These are phyloP conservation scores for Caenorhabditis sp. DNA, from an alignment of 2,888 invertebrate genomes.

Conservation along the genomic window DNA sequence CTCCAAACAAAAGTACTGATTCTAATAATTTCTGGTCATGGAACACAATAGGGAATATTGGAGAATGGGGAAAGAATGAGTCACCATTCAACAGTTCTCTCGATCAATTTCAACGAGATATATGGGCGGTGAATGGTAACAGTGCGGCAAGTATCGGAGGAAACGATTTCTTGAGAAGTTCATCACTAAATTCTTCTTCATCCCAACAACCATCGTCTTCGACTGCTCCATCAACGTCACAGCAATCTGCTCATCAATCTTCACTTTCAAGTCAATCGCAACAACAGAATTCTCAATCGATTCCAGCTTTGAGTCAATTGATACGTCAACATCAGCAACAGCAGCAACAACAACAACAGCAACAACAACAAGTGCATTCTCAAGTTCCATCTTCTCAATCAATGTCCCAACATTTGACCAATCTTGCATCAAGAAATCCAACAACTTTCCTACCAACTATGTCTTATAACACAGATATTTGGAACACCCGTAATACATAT, in stretches of 20 bases:
- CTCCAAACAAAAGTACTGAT: background rate
- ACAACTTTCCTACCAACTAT: background rate
- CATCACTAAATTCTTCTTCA: background rate
- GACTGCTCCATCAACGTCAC: background rate
- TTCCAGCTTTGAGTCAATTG: constrained; percentile 3
- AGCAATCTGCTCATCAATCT: constrained; percentile 5
- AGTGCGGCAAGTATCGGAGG: constrained; percentile 8
- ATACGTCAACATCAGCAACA: constrained; percentile 23
- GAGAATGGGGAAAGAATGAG: constrained; percentile 13
- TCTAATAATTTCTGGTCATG: constrained; percentile 29
- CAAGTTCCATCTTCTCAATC: background rate
- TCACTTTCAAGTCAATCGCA: constrained; percentile 5
- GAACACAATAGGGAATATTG: constrained; percentile 35
- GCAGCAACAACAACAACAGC: constrained; percentile 25
- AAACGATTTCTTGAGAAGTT: constrained; percentile 16
- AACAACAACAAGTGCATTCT: constrained; percentile 21
- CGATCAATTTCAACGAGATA: constrained; percentile 29
- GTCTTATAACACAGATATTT: background rate
- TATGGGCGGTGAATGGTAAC: constrained; percentile 35
- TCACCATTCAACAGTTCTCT: constrained; percentile 1
- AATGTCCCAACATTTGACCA: background rate
- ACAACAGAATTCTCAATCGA: constrained; percentile 12
- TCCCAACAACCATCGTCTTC: constrained; percentile 6
- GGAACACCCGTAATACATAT: background rate
- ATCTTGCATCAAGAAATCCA: background rate